phyloP scores from a whole-genome alignment of 2,113 vertebrate species.

The human (Homo sapiens) region GRCh38 chr11:1709501-1710000 shows the following conservation, averaged over 20 bases:
- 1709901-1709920: background rate
- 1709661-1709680: too few species aligned
- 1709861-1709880: background rate
- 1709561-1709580: too few species aligned
- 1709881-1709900: too few species aligned
- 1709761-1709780: background rate
- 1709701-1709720: background rate
- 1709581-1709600: too few species aligned
- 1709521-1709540: too few species aligned
- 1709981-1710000: background rate
- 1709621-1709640: too few species aligned
- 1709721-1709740: background rate
- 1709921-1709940: background rate
- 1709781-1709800: too few species aligned
- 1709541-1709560: accelerated
- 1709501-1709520: too few species aligned
- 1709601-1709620: too few species aligned
- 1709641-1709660: too few species aligned
- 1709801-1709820: too few species aligned
- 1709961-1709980: background rate
- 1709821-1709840: background rate
- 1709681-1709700: too few species aligned
- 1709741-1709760: background rate
- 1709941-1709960: background rate
- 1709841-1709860: background rate